phyloP scores from a whole-genome alignment of 2,113 vertebrate genomes.

The Platichthys stellatus region DNA sequence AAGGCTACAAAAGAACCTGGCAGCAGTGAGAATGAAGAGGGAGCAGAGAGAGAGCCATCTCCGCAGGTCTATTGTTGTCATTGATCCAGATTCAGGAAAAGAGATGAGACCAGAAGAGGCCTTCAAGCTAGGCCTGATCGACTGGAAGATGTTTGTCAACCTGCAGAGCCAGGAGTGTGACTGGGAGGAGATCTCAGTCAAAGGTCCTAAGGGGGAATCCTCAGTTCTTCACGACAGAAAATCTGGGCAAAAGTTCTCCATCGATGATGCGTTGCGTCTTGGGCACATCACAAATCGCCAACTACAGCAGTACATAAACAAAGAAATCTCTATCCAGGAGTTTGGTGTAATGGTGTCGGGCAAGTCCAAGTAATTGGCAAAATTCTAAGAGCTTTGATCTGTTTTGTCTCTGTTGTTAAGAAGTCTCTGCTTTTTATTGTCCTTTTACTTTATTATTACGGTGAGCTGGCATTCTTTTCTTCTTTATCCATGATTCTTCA shows the following conservation, averaged over 20 bases:
- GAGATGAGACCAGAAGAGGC: slow-evolving; percentile 97
- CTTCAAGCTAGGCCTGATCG: slow-evolving; percentile 90
- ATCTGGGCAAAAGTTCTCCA: slow-evolving; percentile 94
- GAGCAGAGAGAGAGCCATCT: slow-evolving; percentile 97
- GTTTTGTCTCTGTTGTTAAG: slow-evolving; percentile 5
- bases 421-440: slow-evolving; percentile 19
- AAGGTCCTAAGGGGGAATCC: slow-evolving; percentile 91
- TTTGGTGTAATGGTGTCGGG: slow-evolving; percentile 92
- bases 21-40: slow-evolving; percentile 87
- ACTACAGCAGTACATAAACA: slow-evolving; percentile 91
- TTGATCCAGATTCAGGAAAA: slow-evolving; percentile 93
- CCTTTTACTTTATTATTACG: slow-evolving; percentile 23
- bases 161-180: slow-evolving; percentile 96
- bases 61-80: slow-evolving; percentile 94
- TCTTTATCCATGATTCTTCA: slow-evolving; percentile 19
- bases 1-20: slow-evolving; percentile 89
- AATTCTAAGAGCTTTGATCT: slow-evolving; percentile 1
- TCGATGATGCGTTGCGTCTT: slow-evolving; percentile 89
- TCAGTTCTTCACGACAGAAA: slow-evolving; percentile 94
- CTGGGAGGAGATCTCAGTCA: slow-evolving; percentile 96
- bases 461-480: slow-evolving; percentile 35
- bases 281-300: slow-evolving; percentile 88
- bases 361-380: slow-evolving; percentile 61
- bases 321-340: slow-evolving; percentile 96
- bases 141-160: slow-evolving; percentile 97